Conservation (phyloP, 2,888 invertebrate genomes). For the Aproaerema taeniolella region DNA sequence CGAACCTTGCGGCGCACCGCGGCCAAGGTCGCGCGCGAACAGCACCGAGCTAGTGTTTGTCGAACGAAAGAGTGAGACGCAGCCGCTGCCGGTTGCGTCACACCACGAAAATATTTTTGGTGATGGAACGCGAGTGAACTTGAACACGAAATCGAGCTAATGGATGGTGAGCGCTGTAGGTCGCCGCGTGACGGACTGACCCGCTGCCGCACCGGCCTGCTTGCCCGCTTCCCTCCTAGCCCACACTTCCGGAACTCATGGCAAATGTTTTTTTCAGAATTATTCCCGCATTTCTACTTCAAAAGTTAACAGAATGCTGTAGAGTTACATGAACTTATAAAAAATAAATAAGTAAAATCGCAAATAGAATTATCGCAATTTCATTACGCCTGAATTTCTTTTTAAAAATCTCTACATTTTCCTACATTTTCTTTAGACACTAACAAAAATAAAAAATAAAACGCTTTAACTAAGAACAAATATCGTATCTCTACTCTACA, state of each 20-base stretch:
- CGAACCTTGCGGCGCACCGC: constrained; percentile 92
- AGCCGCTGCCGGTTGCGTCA: constrained; percentile 67
- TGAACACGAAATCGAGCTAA: constrained; percentile 73
- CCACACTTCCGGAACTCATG: constrained; percentile 35
- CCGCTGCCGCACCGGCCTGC: constrained; percentile 53
- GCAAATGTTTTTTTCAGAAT: too few species aligned
- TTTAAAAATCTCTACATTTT: too few species aligned
- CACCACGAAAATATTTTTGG: constrained; percentile 75
- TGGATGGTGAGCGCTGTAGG: constrained; percentile 63
- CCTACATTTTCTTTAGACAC: too few species aligned
- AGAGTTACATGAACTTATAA: too few species aligned
- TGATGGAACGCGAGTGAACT: constrained; percentile 76
- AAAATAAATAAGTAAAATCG: too few species aligned
- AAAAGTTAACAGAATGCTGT: too few species aligned
- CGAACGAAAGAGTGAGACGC: constrained; percentile 61
- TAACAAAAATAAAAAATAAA: too few species aligned
- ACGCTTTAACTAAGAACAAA: too few species aligned
- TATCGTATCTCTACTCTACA: too few species aligned
- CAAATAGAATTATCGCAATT: too few species aligned
- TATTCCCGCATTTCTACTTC: too few species aligned
- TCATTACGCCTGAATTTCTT: too few species aligned
- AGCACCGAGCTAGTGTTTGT: constrained; percentile 49
- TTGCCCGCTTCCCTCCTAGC: constrained; percentile 46
- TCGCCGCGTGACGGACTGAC: constrained; percentile 67
- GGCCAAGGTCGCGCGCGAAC: constrained; percentile 83